A percentile compares a stretch with the other conserved stretches of the same genome.
Evolutionary conservation across 1,140 invertebrate species (phyloP).

Genomic region (Cotesia chilonis): DNA sequence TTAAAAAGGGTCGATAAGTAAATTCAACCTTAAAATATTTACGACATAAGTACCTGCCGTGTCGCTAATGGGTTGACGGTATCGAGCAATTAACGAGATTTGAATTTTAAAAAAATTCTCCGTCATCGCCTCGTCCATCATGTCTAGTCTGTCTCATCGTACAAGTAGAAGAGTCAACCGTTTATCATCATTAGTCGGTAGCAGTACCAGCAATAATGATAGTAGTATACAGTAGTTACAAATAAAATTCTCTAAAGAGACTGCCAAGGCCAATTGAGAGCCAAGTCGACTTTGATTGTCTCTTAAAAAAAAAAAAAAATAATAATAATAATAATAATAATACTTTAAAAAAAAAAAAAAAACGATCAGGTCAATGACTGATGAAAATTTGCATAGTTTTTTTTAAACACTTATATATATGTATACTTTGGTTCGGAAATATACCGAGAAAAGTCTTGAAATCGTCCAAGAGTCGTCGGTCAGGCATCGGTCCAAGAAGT

Average conservation of each 20-base stretch:
- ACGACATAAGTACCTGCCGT: slow-evolving; percentile 34
- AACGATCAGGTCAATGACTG: slow-evolving; percentile 31
- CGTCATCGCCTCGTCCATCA: slow-evolving; percentile 24
- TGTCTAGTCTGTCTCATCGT: slow-evolving; percentile 28
- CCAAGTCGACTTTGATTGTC: slow-evolving; percentile 19
- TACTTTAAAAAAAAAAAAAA: slow-evolving; percentile 21
- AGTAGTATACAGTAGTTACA: background rate
- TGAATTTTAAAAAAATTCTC: slow-evolving; percentile 30
- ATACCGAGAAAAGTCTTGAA: slow-evolving; percentile 51
- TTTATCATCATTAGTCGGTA: slow-evolving; percentile 31
- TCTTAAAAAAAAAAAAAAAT: background rate
- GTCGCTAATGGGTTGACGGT: slow-evolving; percentile 30
- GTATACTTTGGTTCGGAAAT: slow-evolving; percentile 51
- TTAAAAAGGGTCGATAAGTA: slow-evolving; percentile 25
- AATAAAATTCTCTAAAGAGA: slow-evolving; percentile 11
- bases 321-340: background rate
- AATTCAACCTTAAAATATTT: slow-evolving; percentile 35
- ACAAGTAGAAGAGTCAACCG: slow-evolving; percentile 12
- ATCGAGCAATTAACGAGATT: slow-evolving; percentile 37
- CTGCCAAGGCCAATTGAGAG: slow-evolving; percentile 19
- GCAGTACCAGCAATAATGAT: too few relatives aligned
- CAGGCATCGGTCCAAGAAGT: slow-evolving; percentile 58
- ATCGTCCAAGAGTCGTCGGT: slow-evolving; percentile 54
- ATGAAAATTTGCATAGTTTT: slow-evolving; percentile 20
- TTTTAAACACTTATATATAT: background rate